Conservation (phyloP, 1,140 invertebrate species). For the Caenorhabditis brenneri region DNA sequence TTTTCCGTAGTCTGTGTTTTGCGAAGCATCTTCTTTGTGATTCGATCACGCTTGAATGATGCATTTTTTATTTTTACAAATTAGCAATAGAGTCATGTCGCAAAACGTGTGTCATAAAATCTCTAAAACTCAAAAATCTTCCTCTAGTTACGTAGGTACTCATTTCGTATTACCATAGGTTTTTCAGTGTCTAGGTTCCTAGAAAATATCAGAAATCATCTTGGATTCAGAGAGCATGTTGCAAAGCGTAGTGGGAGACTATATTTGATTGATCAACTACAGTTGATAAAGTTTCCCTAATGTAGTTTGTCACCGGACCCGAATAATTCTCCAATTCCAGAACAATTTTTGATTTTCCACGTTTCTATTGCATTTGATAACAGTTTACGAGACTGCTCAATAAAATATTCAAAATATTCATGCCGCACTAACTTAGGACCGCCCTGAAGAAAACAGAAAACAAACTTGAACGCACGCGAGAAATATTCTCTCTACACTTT, state of each 20-base stretch:
- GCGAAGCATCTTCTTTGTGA: background rate
- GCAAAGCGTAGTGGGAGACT: too few relatives aligned
- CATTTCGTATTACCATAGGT: too few relatives aligned
- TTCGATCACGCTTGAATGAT: background rate
- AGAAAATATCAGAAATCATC: background rate
- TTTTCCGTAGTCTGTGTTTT: too few relatives aligned
- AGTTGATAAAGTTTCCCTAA: too few relatives aligned
- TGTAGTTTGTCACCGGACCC: too few relatives aligned
- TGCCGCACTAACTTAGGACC: background rate
- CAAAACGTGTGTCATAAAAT: background rate
- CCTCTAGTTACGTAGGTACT: background rate
- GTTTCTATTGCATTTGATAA: too few relatives aligned
- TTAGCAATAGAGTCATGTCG: background rate
- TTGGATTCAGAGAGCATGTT: too few relatives aligned
- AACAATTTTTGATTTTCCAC: background rate
- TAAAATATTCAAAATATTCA: background rate
- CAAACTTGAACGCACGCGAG: constrained; percentile 27
- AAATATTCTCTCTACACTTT: background rate
- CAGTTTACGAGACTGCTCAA: too few relatives aligned
- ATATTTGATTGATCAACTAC: too few relatives aligned
- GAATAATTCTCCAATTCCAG: background rate
- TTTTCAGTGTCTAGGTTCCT: background rate
- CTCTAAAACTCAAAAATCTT: background rate
- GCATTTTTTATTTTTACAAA: constrained; percentile 4
- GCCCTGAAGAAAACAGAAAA: background rate